phyloP scores from a whole-genome alignment of 1,140 invertebrate genomes.

The Ganaspis sp. region DNA sequence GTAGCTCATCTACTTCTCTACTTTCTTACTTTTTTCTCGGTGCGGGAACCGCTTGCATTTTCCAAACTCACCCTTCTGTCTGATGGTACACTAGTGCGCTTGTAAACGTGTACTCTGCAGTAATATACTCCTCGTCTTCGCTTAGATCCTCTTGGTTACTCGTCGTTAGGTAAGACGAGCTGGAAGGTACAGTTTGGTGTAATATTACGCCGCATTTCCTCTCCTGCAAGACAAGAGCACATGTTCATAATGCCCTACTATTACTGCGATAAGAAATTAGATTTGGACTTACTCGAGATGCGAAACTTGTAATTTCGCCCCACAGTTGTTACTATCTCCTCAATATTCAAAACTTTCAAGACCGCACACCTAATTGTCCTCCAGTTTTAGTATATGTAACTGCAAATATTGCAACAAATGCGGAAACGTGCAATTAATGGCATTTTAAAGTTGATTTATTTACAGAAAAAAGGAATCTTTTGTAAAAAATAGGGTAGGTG shows the following conservation, averaged over 20 bases:
- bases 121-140: slow-evolving; percentile 8
- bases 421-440: no score
- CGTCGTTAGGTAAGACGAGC: slow-evolving; percentile 7
- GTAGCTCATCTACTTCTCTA: not conserved
- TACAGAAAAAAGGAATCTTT: no score
- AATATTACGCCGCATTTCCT: slow-evolving; percentile 6
- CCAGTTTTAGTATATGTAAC: no score
- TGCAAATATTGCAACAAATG: no score
- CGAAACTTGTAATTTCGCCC: not conserved
- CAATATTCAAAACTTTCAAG: not conserved
- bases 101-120: slow-evolving; percentile 9
- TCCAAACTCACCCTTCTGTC: not conserved
- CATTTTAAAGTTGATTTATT: no score
- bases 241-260: not conserved
- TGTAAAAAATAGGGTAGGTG: no score
- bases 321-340: not conserved
- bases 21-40: not conserved
- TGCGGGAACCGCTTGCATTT: not conserved
- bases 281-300: not conserved
- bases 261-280: slow-evolving; percentile 11
- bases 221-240: not conserved
- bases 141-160: slow-evolving; percentile 20
- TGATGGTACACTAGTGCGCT: not conserved
- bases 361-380: no score
- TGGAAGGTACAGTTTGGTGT: slow-evolving; percentile 14